Evolutionary conservation across 92 coral and sea anemone species (phyloP).

Genomic region (Porites lobata): DNA sequence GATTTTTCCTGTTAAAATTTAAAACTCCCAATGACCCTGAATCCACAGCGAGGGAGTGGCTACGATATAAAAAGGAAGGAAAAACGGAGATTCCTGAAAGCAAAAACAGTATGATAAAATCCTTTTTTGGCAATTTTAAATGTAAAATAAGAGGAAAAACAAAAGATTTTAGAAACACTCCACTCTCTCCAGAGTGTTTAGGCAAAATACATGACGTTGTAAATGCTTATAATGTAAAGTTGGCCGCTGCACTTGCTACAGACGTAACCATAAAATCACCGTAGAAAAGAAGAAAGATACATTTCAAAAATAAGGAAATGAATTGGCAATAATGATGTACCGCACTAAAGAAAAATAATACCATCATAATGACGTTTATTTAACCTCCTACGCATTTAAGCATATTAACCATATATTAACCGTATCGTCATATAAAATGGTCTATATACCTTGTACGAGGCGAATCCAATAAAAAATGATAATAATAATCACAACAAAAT

Average conservation of each 20-base stretch:
- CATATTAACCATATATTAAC: too few species aligned
- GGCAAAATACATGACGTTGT: conserved; percentile 47
- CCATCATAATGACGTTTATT: too few species aligned
- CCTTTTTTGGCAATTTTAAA: conserved; percentile 37
- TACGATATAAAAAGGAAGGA: conserved; percentile 44
- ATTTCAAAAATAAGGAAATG: too few species aligned
- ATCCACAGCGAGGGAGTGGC: conserved; percentile 42
- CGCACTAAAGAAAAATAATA: too few species aligned
- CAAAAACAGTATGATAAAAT: background rate
- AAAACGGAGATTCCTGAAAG: conserved; percentile 6
- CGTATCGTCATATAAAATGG: too few species aligned
- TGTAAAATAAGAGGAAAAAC: background rate
- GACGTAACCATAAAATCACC: conserved; percentile 6
- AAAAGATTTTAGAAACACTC: background rate
- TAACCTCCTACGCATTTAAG: too few species aligned
- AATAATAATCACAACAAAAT: too few species aligned
- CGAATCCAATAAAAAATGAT: too few species aligned
- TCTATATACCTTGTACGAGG: too few species aligned
- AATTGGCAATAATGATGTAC: too few species aligned
- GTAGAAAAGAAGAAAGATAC: background rate
- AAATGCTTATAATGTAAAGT: conserved; percentile 33
- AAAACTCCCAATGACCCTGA: conserved; percentile 39
- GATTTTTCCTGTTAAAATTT: conserved; percentile 46
- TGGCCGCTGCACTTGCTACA: conserved; percentile 21
- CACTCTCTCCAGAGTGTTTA: conserved; percentile 34